Percentiles rank a stretch among this genome's conserved stretches.
Conservation (phyloP, 2,888 invertebrate species). For the Mechanitis messenoides region DNA sequence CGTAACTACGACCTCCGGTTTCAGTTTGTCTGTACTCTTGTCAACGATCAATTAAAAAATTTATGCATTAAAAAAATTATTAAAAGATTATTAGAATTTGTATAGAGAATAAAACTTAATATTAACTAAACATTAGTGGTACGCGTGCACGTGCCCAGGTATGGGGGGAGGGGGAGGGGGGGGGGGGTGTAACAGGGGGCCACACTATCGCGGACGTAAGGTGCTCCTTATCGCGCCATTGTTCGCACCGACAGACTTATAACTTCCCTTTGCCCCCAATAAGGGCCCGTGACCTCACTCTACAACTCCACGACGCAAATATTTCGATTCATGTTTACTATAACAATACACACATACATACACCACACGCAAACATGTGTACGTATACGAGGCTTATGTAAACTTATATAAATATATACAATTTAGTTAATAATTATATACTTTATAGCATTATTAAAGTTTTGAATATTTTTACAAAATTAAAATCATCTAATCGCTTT, state of each 20-base stretch:
- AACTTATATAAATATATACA: too few species aligned
- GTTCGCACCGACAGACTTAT: constrained; percentile 75
- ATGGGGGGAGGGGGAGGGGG: not conserved
- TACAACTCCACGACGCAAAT: constrained; percentile 45
- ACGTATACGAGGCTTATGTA: not conserved
- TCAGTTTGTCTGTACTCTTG: constrained; percentile 6
- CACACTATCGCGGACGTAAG: constrained; percentile 55
- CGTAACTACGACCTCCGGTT: constrained; percentile 56
- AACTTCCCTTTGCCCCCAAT: constrained; percentile 76
- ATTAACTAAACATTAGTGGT: constrained; percentile 14
- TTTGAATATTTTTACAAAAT: too few species aligned
- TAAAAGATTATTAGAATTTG: not conserved
- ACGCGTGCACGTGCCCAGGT: constrained; percentile 14
- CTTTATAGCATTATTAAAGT: too few species aligned
- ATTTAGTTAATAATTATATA: too few species aligned
- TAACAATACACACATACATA: constrained; percentile 6
- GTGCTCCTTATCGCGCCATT: constrained; percentile 73
- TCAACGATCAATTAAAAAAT: constrained; percentile 1
- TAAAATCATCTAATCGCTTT: too few species aligned
- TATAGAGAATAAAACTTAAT: not conserved
- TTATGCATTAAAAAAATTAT: too few species aligned
- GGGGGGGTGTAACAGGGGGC: constrained; percentile 21
- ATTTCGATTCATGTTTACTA: constrained; percentile 23
- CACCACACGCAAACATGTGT: not conserved
- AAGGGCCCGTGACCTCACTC: constrained; percentile 70